These are phyloP conservation scores for Troides aeacus DNA, from an alignment of 2,888 invertebrate genomes.

Conservation along the genomic window DNA sequence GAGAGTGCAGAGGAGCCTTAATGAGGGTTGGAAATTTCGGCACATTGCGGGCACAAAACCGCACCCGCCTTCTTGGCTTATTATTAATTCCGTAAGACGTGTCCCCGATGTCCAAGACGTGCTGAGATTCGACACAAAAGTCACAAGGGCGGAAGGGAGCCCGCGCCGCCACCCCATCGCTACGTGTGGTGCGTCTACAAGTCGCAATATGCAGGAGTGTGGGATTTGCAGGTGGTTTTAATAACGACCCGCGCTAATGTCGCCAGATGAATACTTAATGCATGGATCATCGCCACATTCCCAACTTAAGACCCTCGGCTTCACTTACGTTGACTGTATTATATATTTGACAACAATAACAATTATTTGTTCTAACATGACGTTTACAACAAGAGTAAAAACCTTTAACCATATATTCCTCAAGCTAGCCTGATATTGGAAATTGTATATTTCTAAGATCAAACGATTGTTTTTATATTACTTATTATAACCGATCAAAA, in stretches of 20 bases:
- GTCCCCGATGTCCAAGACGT: conserved; percentile 81
- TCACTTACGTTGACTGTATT: conserved; percentile 44
- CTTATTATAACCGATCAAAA: too few species aligned
- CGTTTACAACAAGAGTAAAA: too few species aligned
- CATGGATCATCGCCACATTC: conserved; percentile 66
- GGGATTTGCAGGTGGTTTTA: conserved; percentile 80
- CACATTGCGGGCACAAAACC: conserved; percentile 75
- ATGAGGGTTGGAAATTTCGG: conserved; percentile 79
- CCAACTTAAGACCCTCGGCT: conserved; percentile 47
- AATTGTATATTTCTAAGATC: too few species aligned
- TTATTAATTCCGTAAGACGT: conserved; percentile 81
- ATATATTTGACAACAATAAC: neutral
- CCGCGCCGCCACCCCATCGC: conserved; percentile 39
- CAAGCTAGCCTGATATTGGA: too few species aligned
- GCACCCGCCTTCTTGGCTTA: conserved; percentile 78
- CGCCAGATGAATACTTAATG: conserved; percentile 79
- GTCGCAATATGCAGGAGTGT: conserved; percentile 52
- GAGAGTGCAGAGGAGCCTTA: conserved; percentile 76
- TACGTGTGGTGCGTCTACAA: conserved; percentile 71
- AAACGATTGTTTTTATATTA: too few species aligned
- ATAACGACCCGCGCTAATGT: conserved; percentile 76
- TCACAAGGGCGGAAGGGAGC: conserved; percentile 72
- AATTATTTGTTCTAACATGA: neutral
- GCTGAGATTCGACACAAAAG: conserved; percentile 80
- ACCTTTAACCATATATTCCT: too few species aligned